Evolutionary conservation across 2,888 invertebrate species (phyloP), one percentile per base, ranked within the genome.

Genomic region (Zaprionus lineosus): DNA sequence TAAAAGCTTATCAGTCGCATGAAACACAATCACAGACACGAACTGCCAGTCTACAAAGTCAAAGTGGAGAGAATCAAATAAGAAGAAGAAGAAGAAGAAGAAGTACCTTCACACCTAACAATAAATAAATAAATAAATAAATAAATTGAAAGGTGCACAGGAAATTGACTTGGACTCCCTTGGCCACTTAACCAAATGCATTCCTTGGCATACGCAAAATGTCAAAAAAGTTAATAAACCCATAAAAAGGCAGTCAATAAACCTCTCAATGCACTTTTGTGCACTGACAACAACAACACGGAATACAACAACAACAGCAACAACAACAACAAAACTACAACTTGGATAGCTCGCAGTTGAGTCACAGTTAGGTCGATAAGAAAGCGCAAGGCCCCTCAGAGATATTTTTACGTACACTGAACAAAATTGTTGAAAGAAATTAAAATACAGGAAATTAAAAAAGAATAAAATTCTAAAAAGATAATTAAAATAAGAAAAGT

Each of bases 161-260:
- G 24, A 18, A 28, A 15, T 62, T 55, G 26, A 21, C 7, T 14
- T 33, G 50, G 28, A 2, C 21, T 4, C 24, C 47, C 12, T 61
- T 55, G 15, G 44, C 40, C 52, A 66, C 33, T 41, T 53, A 41
- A 14, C 40, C n/a, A 58, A 29, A 31, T 19, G 44, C 44, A 51
- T 51, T 51, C 34, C 46, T 33, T 9, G 60, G 19, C 56, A 44
- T 51, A 57, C 37, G 59, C 60, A 52, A 65, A 84, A 70, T 57
- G 57, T 33, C 79, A 66, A 70, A 61, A 61, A 82, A 64, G 86
- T 85, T 78, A 83, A 78, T 75, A 78, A 78, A 83, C 78, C 73
- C 78, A 85, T 78, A 85, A 85, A 84, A 52, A 64, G 56, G 28
- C 53, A 39, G 55, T 50, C 73, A 85, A 75, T 62, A 60, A 85